These are phyloP conservation scores for Miichthys miiuy DNA, from an alignment of 2,797 vertebrate genomes.

Conservation along the genomic window DNA sequence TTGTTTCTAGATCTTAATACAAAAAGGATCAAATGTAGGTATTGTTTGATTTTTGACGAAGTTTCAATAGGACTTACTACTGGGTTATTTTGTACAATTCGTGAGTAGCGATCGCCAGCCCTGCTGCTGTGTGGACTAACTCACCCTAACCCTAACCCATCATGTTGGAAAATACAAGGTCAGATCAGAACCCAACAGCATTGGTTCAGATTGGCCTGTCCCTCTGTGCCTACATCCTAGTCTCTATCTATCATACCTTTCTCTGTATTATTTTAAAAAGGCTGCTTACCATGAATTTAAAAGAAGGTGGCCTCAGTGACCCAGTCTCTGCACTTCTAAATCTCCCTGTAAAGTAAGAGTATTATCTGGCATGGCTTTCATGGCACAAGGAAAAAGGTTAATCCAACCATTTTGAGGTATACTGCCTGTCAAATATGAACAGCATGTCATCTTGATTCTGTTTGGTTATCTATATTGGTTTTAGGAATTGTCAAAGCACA, in stretches of 20 bases:
- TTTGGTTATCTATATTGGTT: conserved; percentile 73
- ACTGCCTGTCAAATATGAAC: conserved; percentile 74
- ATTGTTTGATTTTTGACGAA: too few relatives aligned
- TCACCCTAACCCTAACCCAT: background rate
- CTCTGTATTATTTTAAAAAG: conserved; percentile 49
- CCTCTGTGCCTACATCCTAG: background rate
- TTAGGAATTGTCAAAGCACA: conserved; percentile 42
- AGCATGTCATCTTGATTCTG: conserved; percentile 61
- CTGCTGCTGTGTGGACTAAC: too few relatives aligned
- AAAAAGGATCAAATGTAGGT: too few relatives aligned
- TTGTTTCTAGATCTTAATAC: too few relatives aligned
- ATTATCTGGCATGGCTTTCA: conserved; percentile 47
- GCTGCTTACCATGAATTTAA: conserved; percentile 59
- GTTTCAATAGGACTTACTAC: too few relatives aligned
- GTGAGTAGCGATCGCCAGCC: too few relatives aligned
- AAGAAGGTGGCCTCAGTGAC: conserved; percentile 38
- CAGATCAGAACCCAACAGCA: background rate
- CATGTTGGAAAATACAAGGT: conserved; percentile 3
- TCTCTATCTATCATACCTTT: conserved; percentile 12
- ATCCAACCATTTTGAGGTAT: conserved; percentile 69
- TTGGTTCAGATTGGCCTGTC: conserved; percentile 11
- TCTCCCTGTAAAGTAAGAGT: conserved; percentile 46
- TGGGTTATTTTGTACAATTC: too few relatives aligned
- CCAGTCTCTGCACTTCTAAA: conserved; percentile 10
- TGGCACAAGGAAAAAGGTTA: conserved; percentile 72